Percentiles rank a stretch among this genome's conserved stretches.
Conservation (phyloP, 2,113 vertebrate genomes). For the Notarius lentiginosus region DNA sequence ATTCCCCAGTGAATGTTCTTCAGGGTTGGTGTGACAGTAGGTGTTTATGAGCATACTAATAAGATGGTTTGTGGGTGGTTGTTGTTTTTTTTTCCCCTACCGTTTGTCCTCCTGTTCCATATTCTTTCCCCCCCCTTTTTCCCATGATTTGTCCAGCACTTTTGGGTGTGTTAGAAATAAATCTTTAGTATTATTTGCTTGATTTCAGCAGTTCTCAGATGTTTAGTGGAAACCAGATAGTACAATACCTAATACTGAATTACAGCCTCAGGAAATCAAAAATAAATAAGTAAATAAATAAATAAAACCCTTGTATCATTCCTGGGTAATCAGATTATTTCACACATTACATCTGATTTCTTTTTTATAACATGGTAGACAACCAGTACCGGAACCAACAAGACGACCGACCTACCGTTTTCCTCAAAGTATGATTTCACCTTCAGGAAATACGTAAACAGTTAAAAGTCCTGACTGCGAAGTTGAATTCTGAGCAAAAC, state of each 20-base stretch:
- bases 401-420: not conserved
- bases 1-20: not conserved
- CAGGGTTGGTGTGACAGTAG: not conserved
- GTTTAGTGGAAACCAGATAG: not conserved
- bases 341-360: not conserved
- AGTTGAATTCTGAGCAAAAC: too few species aligned
- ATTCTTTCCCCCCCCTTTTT: not conserved
- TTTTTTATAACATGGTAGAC: not conserved
- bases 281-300: too few species aligned
- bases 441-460: not conserved
- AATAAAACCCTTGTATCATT: not conserved
- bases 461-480: too few species aligned
- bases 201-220: not conserved
- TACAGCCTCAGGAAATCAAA: not conserved
- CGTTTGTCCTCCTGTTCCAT: not conserved
- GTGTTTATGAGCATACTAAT: not conserved
- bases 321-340: not conserved
- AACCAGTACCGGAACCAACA: not conserved
- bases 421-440: not conserved
- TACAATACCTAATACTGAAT: not conserved
- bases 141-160: not conserved
- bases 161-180: not conserved
- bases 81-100: not conserved
- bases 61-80: too few species aligned
- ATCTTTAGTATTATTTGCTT: not conserved